Base-by-base conservation (phyloP, 2,888 invertebrate genomes). In the Elmis aenea region DNA sequence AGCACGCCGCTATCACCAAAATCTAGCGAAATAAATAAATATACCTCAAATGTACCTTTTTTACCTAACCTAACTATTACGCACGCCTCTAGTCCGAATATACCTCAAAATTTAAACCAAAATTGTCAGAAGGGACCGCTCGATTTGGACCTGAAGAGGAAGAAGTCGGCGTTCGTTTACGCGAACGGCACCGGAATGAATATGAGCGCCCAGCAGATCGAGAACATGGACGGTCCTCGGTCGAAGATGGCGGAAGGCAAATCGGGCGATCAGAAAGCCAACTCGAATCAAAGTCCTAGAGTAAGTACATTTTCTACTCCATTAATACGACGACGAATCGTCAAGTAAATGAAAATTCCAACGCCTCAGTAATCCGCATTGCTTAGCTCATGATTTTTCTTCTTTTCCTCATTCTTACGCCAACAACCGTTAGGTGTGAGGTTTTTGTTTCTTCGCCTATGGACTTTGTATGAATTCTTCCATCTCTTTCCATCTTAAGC, bases 1-100 rank as follows among this genome's bases (percentile, higher is more conserved):
- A 65, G 68, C 36, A 71, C 71, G 2, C 71, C 72, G 13, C 58
- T 69, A 15, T 67, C 68, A 2, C 70, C 70, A 5, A 64, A 62
- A 51, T 52, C 55, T 23, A 47, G 36, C 14, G 52, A 55, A 35
- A 35, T 42, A 38, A 42, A 49, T 33, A 55, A 54, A 42, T 51
- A 51, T 46, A 52, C 47, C 33, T 46, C 53, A 31, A 48, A 44
- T 42, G 53, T 51, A 13, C 50, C 57, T 30, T 46, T 51, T 30
- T 48, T 59, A 38, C 56, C 59, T 37, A 61, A 57, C 38, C 47
- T 60, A 41, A 59, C 53, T 18, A 56, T 59, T 38, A 57, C 59
- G 13, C 57, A 58, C 43, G 43, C 54, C 34, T 58, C 63, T 61
- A 62, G 62, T 62, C 62, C 59, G 41, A 58, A 54, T 51, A 52